Percentiles rank a stretch among this genome's conserved stretches.
These are phyloP conservation scores for Melitaea athalia DNA, from an alignment of 2,888 invertebrate species.

Conservation along the genomic window DNA sequence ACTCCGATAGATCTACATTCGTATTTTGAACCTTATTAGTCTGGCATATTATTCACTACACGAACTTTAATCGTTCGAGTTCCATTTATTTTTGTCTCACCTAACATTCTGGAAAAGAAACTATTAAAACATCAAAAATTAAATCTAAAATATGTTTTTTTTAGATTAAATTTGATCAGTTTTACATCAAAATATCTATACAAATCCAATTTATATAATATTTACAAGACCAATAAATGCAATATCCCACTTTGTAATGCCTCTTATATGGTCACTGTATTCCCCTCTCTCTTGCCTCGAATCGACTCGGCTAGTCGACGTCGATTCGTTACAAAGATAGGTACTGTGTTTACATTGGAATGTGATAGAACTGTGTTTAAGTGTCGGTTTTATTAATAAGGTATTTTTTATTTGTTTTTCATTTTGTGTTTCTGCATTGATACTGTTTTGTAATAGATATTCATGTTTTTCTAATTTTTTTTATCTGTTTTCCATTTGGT, in stretches of 20 bases:
- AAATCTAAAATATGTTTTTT: no score
- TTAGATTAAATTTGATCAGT: no score
- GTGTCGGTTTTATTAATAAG: constrained; percentile 8
- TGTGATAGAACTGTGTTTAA: constrained; percentile 15
- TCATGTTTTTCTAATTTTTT: no score
- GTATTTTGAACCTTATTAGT: no score
- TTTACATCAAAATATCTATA: no score
- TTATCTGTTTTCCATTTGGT: no score
- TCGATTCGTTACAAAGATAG: constrained; percentile 35
- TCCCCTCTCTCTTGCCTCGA: constrained; percentile 32
- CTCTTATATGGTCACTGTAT: constrained; percentile 39
- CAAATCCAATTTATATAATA: background rate
- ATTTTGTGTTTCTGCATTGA: background rate
- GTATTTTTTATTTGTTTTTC: constrained; percentile 1
- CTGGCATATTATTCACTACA: no score
- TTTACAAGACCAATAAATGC: background rate
- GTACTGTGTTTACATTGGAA: background rate
- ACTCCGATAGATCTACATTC: no score
- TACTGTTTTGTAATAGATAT: background rate
- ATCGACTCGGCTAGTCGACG: constrained; percentile 27
- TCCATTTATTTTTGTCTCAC: no score
- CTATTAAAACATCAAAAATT: no score
- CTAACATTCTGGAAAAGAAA: no score
- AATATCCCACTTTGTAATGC: constrained; percentile 17
- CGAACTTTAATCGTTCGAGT: no score